Conservation (phyloP, 1,140 invertebrate genomes). For the Mamestra configurata region DNA sequence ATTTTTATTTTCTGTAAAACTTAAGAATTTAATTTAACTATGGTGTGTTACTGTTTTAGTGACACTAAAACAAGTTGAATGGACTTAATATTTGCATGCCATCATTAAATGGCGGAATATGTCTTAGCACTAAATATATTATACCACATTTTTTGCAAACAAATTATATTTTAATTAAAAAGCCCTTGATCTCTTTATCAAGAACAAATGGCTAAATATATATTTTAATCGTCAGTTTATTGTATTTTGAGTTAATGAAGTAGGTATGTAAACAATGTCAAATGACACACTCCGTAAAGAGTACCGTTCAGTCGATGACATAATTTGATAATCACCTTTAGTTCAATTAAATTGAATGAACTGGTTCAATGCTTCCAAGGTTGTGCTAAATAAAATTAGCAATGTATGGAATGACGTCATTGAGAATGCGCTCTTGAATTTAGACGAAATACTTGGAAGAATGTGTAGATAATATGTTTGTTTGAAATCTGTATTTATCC, state of each 20-base stretch:
- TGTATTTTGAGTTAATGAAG: not conserved
- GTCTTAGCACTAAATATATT: no score
- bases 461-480: not conserved
- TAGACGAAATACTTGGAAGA: not conserved
- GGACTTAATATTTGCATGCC: no score
- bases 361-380: constrained; percentile 32
- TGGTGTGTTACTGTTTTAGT: no score
- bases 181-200: no score
- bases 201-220: no score
- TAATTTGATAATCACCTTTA: constrained; percentile 17
- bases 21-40: no score
- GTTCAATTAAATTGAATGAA: constrained; percentile 35
- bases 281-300: not conserved
- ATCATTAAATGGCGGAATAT: no score
- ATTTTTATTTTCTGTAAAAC: no score
- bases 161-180: no score
- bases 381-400: constrained; percentile 26
- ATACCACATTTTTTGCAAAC: no score
- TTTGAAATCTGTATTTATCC: no score
- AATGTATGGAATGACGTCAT: not conserved
- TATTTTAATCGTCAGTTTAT: not conserved
- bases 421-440: not conserved
- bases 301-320: constrained; percentile 22
- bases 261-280: not conserved
- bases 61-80: no score